phyloP scores from a whole-genome alignment of 2,113 vertebrate genomes.

The Hippopotamus amphibius region DNA sequence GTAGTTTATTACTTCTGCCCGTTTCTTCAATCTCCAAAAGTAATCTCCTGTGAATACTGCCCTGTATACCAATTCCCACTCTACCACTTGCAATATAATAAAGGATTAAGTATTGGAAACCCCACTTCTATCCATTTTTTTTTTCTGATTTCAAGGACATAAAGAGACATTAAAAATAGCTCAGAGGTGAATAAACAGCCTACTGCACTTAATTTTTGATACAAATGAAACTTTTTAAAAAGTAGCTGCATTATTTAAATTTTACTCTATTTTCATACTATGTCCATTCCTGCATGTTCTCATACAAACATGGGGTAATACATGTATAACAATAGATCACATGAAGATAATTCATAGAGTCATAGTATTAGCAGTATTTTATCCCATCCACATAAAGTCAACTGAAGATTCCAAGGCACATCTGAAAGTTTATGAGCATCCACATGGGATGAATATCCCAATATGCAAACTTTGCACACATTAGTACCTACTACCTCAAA shows the following conservation, averaged over 20 bases:
- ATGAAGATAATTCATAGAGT: not conserved
- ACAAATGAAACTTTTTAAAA: not conserved
- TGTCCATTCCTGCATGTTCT: not conserved
- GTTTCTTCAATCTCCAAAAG: not conserved
- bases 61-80: not conserved
- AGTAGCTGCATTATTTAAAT: not conserved
- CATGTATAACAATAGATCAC: not conserved
- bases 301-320: not conserved
- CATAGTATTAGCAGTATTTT: not conserved
- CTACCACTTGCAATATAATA: constrained; percentile 46
- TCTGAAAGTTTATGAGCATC: not conserved
- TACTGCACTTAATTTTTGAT: not conserved
- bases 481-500: not conserved
- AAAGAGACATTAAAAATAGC: not conserved
- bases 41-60: constrained; percentile 41
- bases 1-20: constrained; percentile 59
- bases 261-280: not conserved
- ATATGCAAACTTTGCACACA: not conserved
- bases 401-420: not conserved
- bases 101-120: constrained; percentile 52
- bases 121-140: constrained; percentile 14
- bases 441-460: not conserved
- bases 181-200: not conserved
- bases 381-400: not conserved
- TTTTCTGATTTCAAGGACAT: not conserved